Base-by-base conservation (phyloP, 2,888 invertebrate genomes). In the Meganola albula region DNA sequence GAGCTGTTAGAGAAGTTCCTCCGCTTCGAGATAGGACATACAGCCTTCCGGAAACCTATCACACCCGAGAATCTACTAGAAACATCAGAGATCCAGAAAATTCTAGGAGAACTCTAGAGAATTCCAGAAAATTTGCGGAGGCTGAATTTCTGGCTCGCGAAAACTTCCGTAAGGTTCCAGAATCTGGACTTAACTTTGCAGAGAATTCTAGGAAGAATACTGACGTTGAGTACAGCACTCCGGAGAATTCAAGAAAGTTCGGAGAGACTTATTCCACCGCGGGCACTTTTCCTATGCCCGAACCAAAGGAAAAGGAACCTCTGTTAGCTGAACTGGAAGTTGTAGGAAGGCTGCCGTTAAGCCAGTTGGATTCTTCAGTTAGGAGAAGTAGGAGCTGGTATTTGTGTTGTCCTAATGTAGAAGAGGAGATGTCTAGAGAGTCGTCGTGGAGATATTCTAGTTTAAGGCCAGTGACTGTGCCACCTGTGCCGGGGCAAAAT, bases 331-430 rank as follows among this genome's bases (percentile, higher is more conserved):
- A 86, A 23, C 18, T 85, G 29, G 82, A 83, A 25, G 69, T 77
- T 0, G 85, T 84, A 0, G 84, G 84, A 0, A 40, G 83, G 1
- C 27, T 83, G 13, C 84, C 84, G 1, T 25, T 84, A 27, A 78
- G 69, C 0, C 78, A 83, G 44, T 26, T 84, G 48, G 82, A 79
- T 2, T 53, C 63, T 0, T 55, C 66, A 0, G 53, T 72, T 0
- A 71, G 89, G 27, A 71, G 89, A 41, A 89, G 88, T 51, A 63
- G 90, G 34, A 89, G 89, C 55, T 90, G 90, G 83, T 80, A 89
- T 50, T 77, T 90, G 43, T 90, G 90, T 71, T 88, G 88, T 39
- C 85, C 86, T 0, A 77, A 84, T 22, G 69, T 76, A 13, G 74
- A 70, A 1, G 82, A 83, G 7, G 77, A 83, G 61, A 66, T 76